These are phyloP conservation scores for Drosophila prostipennis DNA, from an alignment of 2,888 invertebrate genomes.

Conservation along the genomic window DNA sequence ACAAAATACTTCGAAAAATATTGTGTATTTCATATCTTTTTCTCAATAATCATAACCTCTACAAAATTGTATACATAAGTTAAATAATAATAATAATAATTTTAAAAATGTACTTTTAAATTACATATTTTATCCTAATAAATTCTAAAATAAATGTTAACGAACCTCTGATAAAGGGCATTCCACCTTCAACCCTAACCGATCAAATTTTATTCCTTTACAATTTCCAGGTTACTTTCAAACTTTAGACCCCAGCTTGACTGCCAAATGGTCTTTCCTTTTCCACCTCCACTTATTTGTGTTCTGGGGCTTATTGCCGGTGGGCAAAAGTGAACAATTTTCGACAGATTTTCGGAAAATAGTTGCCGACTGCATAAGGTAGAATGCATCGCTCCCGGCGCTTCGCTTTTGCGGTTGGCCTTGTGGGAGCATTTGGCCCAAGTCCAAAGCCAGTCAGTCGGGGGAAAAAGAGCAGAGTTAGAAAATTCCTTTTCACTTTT, in stretches of 20 bases:
- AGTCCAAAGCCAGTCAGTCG: slow-evolving; percentile 32
- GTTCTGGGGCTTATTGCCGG: slow-evolving; percentile 72
- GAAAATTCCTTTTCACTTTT: slow-evolving; percentile 70
- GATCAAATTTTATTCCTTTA: slow-evolving; percentile 7
- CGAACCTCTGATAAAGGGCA: slow-evolving; percentile 4
- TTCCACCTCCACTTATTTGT: slow-evolving; percentile 64
- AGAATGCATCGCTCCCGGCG: slow-evolving; percentile 56
- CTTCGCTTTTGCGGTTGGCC: slow-evolving; percentile 57
- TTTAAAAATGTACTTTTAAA: too few species aligned
- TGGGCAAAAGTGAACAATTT: slow-evolving; percentile 57
- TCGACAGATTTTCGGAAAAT: slow-evolving; percentile 71
- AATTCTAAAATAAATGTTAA: too few species aligned
- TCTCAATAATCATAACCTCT: too few species aligned
- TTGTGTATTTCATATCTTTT: too few species aligned
- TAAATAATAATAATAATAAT: too few species aligned
- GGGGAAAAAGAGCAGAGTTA: slow-evolving; percentile 16
- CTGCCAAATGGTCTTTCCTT: slow-evolving; percentile 60
- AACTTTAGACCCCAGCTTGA: slow-evolving; percentile 45
- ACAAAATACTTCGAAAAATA: too few species aligned
- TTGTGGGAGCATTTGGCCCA: slow-evolving; percentile 44
- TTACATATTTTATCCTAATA: too few species aligned
- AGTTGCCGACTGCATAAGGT: slow-evolving; percentile 59
- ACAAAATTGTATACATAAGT: too few species aligned
- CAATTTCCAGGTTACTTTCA: slow-evolving; percentile 24
- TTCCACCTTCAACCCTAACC: slow-evolving; percentile 1